phyloP scores from a whole-genome alignment of 1,140 invertebrate genomes.

The Microplitis mediator region DNA sequence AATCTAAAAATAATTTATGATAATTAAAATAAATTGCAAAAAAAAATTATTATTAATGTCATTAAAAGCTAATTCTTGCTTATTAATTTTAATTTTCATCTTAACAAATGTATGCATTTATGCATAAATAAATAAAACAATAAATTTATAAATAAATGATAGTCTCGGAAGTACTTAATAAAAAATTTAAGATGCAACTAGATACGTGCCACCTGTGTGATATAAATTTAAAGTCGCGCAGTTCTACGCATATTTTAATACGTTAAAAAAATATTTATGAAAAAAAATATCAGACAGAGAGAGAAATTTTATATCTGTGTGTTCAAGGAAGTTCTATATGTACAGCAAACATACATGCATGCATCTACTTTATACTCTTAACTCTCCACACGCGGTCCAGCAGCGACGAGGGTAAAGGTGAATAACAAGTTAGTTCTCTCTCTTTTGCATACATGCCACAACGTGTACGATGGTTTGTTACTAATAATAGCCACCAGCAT shows the following conservation, averaged over 20 bases:
- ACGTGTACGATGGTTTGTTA: conserved; percentile 4
- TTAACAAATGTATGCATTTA: too few relatives aligned
- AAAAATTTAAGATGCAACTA: conserved; percentile 9
- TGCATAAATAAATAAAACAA: neutral
- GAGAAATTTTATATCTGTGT: neutral
- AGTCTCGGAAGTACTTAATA: conserved; percentile 12
- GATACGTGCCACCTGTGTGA: conserved; percentile 16
- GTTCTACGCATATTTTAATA: neutral
- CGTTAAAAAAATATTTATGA: neutral
- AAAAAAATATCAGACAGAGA: neutral
- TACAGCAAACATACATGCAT: neutral
- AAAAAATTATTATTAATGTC: too few relatives aligned
- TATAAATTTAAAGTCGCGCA: conserved; percentile 11
- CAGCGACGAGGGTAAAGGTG: conserved; percentile 9
- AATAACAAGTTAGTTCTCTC: neutral
- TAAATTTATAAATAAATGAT: conserved; percentile 8
- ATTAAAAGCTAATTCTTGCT: too few relatives aligned
- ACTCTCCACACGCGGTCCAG: neutral
- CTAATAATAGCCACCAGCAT: conserved; percentile 23
- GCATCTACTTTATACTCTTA: neutral
- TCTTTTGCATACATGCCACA: neutral
- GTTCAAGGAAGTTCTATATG: neutral
- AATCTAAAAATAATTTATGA: too few relatives aligned
- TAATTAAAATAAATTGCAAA: too few relatives aligned
- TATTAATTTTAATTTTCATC: too few relatives aligned